Percentiles rank a stretch among this genome's conserved stretches.
These are phyloP conservation scores for Vombatus ursinus DNA, from an alignment of 2,113 vertebrate species.

Conservation along the genomic window DNA sequence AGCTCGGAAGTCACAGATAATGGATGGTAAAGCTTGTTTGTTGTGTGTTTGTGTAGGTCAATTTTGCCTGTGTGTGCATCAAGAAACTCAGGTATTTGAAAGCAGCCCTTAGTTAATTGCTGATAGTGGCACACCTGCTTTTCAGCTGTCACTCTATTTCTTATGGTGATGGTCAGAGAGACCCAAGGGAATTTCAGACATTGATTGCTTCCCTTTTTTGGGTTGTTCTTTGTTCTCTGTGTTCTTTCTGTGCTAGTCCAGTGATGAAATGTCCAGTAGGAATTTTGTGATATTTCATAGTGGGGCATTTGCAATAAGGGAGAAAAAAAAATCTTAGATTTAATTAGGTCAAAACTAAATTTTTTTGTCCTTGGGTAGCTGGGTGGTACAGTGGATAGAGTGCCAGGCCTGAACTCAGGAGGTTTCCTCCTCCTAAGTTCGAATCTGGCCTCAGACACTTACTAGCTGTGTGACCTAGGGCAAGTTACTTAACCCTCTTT, in stretches of 20 bases:
- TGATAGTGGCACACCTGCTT: background rate
- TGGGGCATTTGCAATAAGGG: background rate
- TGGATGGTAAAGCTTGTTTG: background rate
- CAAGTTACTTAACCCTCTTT: background rate
- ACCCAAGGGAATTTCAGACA: background rate
- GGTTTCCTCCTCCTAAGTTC: background rate
- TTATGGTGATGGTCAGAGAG: background rate
- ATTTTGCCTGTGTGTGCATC: background rate
- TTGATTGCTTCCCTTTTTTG: slow-evolving; percentile 17
- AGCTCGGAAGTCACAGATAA: background rate
- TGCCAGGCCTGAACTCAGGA: background rate
- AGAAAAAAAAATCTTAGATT: background rate
- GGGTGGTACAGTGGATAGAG: background rate
- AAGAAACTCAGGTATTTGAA: background rate
- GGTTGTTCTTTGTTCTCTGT: slow-evolving; percentile 13
- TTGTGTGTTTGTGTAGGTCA: background rate
- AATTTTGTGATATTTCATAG: background rate
- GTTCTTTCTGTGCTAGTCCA: background rate
- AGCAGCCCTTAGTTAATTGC: background rate
- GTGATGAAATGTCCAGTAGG: background rate
- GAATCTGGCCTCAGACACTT: background rate
- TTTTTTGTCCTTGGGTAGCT: background rate
- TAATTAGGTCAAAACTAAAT: background rate
- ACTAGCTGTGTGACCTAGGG: background rate
- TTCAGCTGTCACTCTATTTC: background rate